Evolutionary conservation across 2,797 vertebrate species (phyloP), one percentile per base, ranked within the genome.

Genomic region (Semotilus atromaculatus): DNA sequence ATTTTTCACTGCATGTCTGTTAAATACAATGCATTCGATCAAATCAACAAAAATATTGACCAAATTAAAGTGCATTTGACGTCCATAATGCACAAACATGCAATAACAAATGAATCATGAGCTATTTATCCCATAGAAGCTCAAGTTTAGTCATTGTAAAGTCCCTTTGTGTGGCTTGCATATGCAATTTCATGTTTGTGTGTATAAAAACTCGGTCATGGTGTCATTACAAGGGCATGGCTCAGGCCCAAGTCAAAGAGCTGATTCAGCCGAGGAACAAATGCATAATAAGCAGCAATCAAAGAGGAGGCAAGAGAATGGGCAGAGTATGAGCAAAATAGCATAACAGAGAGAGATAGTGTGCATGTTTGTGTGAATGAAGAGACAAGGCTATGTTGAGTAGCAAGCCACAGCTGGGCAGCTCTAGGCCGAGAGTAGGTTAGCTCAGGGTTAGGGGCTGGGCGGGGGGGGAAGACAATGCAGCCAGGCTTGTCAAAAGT

Each of bases 311-410:
- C 62, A 36, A 45, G 45, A 75, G 51, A 48, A 38, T n/a, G 62
- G 60, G 48, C 34, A 29, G 14, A 66, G 62, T 16, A 26, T 9
- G 7, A 53, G 74, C 43, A 55, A 64, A 48, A 74, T 23, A 21
- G 36, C 72, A 72, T 66, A 21, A 76, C 45, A 80, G 43, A 64
- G 29, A 72, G 72, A 66, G 53, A 80, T 31, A 74, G 62, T 19
- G 38, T 23, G 43, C 79, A 38, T 75, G 67, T 62, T 78, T 48
- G 51, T 85, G 71, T 86, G 87, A 55, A 0, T 48, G 64, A 83
- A 83, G 87, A 90, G 88, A 94, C 89, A 91, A 92, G 91, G 92
- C 88, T 89, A 89, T 21, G 90, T 89, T 92, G 90, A 93, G 86
- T 80, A 91, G 89, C 51, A 84, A 85, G 11, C 81, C 85, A 88